Conservation (phyloP, 2,888 invertebrate species). For the Euphydryas editha region DNA sequence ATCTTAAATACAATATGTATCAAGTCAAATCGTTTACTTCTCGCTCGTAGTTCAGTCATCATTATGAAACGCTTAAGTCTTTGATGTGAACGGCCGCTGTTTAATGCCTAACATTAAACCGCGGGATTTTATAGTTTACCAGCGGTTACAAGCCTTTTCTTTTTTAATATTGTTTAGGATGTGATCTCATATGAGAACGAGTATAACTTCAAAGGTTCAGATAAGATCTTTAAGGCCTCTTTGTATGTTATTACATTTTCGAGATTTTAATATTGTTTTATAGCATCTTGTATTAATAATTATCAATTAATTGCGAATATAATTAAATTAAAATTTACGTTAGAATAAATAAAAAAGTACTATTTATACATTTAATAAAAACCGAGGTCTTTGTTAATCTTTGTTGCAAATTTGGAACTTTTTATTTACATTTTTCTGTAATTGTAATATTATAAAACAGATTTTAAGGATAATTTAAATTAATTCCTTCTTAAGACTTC, state of each 20-base stretch:
- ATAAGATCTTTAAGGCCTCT: not conserved
- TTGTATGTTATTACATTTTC: not conserved
- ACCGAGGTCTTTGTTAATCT: too few relatives aligned
- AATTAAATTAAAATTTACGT: too few relatives aligned
- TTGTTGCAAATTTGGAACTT: too few relatives aligned
- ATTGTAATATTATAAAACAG: too few relatives aligned
- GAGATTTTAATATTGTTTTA: not conserved
- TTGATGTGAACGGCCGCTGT: conserved; percentile 56
- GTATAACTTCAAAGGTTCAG: not conserved
- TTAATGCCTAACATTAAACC: conserved; percentile 60
- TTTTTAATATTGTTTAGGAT: not conserved
- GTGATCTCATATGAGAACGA: not conserved
- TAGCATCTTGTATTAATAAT: not conserved
- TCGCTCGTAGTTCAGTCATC: conserved; percentile 53
- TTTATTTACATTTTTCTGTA: too few relatives aligned
- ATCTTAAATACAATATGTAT: conserved; percentile 28
- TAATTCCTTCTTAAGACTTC: too few relatives aligned
- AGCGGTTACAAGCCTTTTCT: conserved; percentile 41
- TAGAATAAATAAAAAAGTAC: too few relatives aligned
- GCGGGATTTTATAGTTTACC: conserved; percentile 59
- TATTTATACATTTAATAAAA: too few relatives aligned
- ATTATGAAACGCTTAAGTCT: conserved; percentile 57
- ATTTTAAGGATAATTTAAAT: too few relatives aligned
- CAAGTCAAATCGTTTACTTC: conserved; percentile 27
- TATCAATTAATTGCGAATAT: not conserved